phyloP scores from a whole-genome alignment of 1,140 invertebrate species.

The Mizuhopecten yessoensis region DNA sequence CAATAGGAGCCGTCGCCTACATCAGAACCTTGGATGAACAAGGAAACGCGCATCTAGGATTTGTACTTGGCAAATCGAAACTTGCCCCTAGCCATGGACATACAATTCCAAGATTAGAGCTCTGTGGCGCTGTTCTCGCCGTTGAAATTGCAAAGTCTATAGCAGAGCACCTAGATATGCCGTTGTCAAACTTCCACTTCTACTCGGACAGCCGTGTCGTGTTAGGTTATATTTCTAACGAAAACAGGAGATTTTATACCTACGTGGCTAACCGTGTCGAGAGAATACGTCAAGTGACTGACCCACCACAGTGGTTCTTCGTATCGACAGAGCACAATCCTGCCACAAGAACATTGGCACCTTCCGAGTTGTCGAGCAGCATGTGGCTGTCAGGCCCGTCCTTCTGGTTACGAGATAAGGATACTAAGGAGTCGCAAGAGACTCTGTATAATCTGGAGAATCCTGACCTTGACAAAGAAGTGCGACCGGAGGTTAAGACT shows the following conservation, averaged over 20 bases:
- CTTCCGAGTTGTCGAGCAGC: not conserved
- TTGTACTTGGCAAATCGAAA: not conserved
- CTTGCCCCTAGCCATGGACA: not conserved
- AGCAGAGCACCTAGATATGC: not conserved
- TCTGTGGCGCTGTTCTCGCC: not conserved
- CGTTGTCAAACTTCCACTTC: not conserved
- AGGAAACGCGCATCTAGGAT: not conserved
- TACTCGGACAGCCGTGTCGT: not conserved
- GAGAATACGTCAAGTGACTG: not conserved
- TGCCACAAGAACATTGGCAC: not conserved
- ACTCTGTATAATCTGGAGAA: not conserved
- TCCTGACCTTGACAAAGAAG: not conserved
- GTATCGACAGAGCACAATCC: not conserved
- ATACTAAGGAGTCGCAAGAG: not conserved
- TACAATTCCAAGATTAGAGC: not conserved
- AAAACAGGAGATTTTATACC: not conserved
- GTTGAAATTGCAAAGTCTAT: not conserved
- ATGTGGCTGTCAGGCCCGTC: not conserved
- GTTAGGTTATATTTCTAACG: not conserved
- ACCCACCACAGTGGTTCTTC: not conserved
- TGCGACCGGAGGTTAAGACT: not conserved
- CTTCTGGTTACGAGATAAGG: not conserved
- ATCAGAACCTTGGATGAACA: not conserved
- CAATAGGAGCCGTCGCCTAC: not conserved
- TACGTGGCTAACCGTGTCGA: not conserved